These are phyloP conservation scores for Alectura lathami DNA, from an alignment of 2,113 vertebrate genomes.

Conservation along the genomic window DNA sequence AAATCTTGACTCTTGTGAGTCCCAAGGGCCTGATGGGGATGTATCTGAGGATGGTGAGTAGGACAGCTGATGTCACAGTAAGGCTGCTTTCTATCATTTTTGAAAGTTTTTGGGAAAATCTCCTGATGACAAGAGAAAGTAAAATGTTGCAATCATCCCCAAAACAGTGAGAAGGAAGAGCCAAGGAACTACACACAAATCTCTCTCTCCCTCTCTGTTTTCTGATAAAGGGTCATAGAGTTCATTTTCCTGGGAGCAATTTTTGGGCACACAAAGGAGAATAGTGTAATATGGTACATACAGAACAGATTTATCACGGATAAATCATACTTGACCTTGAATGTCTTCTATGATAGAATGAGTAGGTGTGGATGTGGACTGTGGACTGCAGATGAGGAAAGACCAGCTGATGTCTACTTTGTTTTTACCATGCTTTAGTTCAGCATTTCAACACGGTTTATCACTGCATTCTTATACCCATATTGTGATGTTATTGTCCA, in stretches of 20 bases:
- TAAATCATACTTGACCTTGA: neutral
- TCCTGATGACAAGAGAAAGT: neutral
- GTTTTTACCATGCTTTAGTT: neutral
- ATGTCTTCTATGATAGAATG: neutral
- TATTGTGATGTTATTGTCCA: neutral
- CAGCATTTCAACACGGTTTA: neutral
- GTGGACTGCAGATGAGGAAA: neutral
- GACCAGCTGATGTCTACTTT: neutral
- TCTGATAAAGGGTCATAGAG: neutral
- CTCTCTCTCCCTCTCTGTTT: neutral
- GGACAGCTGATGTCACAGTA: neutral
- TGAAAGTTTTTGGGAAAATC: neutral
- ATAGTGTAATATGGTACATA: neutral
- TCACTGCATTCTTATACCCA: neutral
- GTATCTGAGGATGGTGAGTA: neutral
- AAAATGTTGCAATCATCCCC: neutral
- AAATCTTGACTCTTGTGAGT: neutral
- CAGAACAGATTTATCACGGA: neutral
- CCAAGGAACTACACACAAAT: neutral
- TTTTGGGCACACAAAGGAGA: neutral
- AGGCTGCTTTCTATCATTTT: neutral
- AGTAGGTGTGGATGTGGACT: neutral
- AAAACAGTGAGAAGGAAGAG: neutral
- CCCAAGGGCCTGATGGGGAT: neutral
- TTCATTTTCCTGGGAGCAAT: neutral